These are phyloP conservation scores for Harpegnathos saltator DNA, from an alignment of 1,140 invertebrate species.

Conservation along the genomic window DNA sequence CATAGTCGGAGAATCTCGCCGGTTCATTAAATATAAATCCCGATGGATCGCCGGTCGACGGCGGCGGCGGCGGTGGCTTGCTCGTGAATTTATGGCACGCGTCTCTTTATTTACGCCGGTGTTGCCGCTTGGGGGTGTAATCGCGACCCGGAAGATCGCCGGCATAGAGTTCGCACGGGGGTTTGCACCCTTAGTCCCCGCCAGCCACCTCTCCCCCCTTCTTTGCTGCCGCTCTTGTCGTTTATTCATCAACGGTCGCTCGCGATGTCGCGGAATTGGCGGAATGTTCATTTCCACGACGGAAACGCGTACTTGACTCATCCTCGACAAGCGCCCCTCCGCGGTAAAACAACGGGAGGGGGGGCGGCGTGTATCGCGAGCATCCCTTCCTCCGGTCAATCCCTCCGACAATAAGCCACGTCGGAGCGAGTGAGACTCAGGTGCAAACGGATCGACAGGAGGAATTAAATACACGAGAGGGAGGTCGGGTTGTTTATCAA, in stretches of 20 bases:
- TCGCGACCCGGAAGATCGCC: not conserved
- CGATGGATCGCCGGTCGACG: slow-evolving; percentile 1
- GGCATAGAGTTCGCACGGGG: too few relatives aligned
- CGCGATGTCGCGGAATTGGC: not conserved
- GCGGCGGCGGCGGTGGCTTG: not conserved
- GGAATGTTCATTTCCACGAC: not conserved
- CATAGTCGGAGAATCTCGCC: slow-evolving; percentile 21
- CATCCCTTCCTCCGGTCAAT: slow-evolving; percentile 1
- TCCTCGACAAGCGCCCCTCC: not conserved
- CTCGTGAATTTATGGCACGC: slow-evolving; percentile 20
- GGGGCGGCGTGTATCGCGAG: not conserved
- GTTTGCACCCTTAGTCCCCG: too few relatives aligned
- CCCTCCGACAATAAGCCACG: slow-evolving; percentile 16
- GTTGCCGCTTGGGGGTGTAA: not conserved
- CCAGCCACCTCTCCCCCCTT: not conserved
- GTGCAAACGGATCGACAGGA: slow-evolving; percentile 43
- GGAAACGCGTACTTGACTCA: not conserved
- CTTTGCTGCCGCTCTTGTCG: too few relatives aligned
- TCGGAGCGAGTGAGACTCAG: slow-evolving; percentile 30
- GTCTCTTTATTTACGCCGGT: not conserved
- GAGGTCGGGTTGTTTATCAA: slow-evolving; percentile 43
- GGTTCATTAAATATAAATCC: slow-evolving; percentile 55
- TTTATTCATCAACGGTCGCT: not conserved
- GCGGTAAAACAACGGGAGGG: slow-evolving; percentile 3
- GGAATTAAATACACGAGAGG: slow-evolving; percentile 29